These are phyloP conservation scores for Parasteatoda tepidariorum DNA, from an alignment of 1,140 invertebrate genomes.

Conservation along the genomic window DNA sequence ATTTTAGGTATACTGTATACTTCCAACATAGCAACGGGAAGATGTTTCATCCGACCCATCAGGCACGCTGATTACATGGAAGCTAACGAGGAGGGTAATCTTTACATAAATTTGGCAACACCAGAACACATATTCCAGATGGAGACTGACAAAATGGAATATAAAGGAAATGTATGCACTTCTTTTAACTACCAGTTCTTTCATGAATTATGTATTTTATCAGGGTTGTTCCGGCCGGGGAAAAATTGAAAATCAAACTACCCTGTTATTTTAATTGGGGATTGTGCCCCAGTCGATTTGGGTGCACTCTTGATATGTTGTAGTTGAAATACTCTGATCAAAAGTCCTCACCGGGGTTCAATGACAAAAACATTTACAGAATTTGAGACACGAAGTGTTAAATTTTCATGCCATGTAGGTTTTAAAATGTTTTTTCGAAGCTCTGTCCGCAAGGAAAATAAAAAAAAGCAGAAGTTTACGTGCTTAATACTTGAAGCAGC, in stretches of 20 bases:
- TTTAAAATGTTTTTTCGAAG: too few species aligned
- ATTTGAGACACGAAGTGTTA: too few species aligned
- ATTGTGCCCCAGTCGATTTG: background rate
- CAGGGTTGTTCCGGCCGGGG: background rate
- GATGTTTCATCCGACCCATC: slow-evolving; percentile 2
- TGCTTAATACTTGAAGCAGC: too few species aligned
- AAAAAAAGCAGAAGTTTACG: too few species aligned
- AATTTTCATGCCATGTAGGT: too few species aligned
- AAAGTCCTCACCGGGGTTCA: too few species aligned
- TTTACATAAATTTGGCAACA: slow-evolving; percentile 14
- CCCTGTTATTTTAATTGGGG: background rate
- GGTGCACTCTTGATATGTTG: background rate
- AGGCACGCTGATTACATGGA: slow-evolving; percentile 6
- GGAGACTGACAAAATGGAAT: background rate
- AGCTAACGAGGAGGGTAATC: background rate
- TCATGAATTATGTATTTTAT: background rate
- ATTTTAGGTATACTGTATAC: slow-evolving; percentile 24
- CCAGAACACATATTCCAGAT: slow-evolving; percentile 11
- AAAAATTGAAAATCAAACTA: background rate
- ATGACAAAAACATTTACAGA: too few species aligned
- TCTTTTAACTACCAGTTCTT: background rate
- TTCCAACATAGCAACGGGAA: background rate
- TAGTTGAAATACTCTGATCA: too few species aligned
- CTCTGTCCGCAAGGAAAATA: too few species aligned
- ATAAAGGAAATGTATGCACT: slow-evolving; percentile 5